Percentiles rank a stretch among this genome's conserved stretches.
Evolutionary conservation across 1,140 invertebrate genomes (phyloP).

Genomic region (Lepidurus couesii): DNA sequence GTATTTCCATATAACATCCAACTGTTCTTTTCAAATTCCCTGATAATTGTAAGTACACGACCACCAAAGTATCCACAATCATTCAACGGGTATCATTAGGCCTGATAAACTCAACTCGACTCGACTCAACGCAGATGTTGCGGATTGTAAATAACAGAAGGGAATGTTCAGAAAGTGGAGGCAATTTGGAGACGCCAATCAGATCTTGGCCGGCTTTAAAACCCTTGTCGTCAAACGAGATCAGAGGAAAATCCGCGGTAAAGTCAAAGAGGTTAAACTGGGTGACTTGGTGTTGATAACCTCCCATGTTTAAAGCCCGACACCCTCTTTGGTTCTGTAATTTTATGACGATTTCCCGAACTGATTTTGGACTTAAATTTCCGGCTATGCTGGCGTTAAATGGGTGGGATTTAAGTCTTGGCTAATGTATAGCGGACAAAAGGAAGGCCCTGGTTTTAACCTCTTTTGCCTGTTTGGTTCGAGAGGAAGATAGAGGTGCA

Average conservation of each 20-base stretch:
- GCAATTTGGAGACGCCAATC: not conserved
- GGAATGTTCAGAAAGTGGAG: too few relatives aligned
- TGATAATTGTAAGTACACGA: not conserved
- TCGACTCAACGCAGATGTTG: too few relatives aligned
- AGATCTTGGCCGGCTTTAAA: not conserved
- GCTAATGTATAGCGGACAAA: not conserved
- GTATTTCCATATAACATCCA: not conserved
- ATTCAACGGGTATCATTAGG: too few relatives aligned
- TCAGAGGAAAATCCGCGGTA: not conserved
- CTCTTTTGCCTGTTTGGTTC: not conserved
- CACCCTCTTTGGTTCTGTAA: not conserved
- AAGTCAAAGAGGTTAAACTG: not conserved
- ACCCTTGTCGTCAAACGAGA: not conserved
- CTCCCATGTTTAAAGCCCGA: not conserved
- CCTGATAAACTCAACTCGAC: too few relatives aligned
- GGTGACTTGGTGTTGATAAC: not conserved
- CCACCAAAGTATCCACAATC: not conserved
- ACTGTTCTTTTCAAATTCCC: not conserved
- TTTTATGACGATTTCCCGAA: not conserved
- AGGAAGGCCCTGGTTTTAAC: not conserved
- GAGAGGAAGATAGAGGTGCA: not conserved
- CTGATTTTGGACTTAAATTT: not conserved
- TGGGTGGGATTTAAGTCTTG: constrained; percentile 11
- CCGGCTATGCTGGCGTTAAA: not conserved
- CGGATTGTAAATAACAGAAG: too few relatives aligned